Evolutionary conservation across 2,797 vertebrate genomes (phyloP).

Genomic region (Caiman crocodilus): DNA sequence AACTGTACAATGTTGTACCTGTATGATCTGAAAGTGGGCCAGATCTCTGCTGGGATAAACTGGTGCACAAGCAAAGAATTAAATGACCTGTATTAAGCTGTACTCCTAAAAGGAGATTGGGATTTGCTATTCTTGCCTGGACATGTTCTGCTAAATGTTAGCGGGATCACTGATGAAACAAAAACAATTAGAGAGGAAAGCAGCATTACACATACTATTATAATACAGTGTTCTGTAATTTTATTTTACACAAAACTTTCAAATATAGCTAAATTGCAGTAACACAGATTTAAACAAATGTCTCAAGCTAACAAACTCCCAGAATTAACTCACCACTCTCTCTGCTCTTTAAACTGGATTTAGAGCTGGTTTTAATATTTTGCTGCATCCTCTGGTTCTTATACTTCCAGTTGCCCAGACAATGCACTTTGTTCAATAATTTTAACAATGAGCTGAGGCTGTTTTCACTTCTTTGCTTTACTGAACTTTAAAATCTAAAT

Average conservation of each 20-base stretch:
- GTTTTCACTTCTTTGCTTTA: not conserved
- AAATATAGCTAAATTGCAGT: constrained; percentile 22
- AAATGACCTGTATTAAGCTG: not conserved
- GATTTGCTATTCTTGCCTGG: not conserved
- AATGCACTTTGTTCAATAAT: not conserved
- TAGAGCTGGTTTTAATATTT: not conserved
- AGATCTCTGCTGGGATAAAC: not conserved
- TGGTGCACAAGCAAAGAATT: not conserved
- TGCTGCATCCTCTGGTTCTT: not conserved
- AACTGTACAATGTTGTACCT: not conserved
- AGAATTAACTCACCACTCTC: not conserved
- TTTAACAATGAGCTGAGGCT: not conserved
- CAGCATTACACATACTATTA: not conserved
- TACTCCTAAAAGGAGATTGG: not conserved
- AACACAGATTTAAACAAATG: constrained; percentile 28
- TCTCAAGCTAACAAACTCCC: not conserved
- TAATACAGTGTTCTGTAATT: not conserved
- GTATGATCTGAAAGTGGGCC: not conserved
- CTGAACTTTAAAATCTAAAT: constrained; percentile 2
- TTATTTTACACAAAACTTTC: constrained; percentile 60
- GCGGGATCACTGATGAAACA: not conserved
- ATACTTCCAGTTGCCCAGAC: not conserved
- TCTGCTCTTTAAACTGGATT: not conserved
- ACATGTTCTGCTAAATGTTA: not conserved
- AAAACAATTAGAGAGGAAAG: not conserved